phyloP scores from a whole-genome alignment of 2,113 vertebrate species.

The Antechinus flavipes region DNA sequence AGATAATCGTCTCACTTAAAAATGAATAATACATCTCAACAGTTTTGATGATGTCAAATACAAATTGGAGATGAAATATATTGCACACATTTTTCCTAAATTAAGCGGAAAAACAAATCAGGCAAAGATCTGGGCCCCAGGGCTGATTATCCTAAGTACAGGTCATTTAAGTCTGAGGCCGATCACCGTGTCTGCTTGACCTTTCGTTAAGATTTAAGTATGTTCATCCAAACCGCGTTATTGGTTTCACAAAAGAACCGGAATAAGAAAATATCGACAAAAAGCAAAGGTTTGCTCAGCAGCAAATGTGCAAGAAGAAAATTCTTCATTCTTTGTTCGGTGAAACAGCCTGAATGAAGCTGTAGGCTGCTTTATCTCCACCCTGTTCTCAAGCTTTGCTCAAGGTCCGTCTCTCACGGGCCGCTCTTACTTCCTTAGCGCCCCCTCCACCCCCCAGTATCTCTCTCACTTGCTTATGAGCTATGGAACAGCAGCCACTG shows the following conservation, averaged over 20 bases:
- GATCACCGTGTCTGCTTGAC: conserved; percentile 59
- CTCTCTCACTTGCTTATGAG: conserved; percentile 70
- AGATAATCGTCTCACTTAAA: conserved; percentile 67
- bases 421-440: conserved; percentile 71
- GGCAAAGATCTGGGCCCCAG: conserved; percentile 67
- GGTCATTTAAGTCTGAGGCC: conserved; percentile 55
- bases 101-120: conserved; percentile 77
- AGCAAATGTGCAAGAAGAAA: conserved; percentile 42
- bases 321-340: conserved; percentile 30
- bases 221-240: conserved; percentile 65
- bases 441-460: conserved; percentile 66
- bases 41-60: conserved; percentile 78
- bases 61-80: conserved; percentile 81
- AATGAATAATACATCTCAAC: conserved; percentile 85
- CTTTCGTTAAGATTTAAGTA: conserved; percentile 64
- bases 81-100: conserved; percentile 83
- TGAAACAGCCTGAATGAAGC: conserved; percentile 15
- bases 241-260: conserved; percentile 65
- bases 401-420: conserved; percentile 67
- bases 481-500: conserved; percentile 70
- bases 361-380: conserved; percentile 2
- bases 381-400: conserved; percentile 60
- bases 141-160: conserved; percentile 56
- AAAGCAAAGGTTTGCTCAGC: conserved; percentile 57
- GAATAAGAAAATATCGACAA: conserved; percentile 69